A percentile compares a stretch with the other conserved stretches of the same genome.
Evolutionary conservation across 2,797 vertebrate genomes (phyloP).

Genomic region (Danionella dracula): DNA sequence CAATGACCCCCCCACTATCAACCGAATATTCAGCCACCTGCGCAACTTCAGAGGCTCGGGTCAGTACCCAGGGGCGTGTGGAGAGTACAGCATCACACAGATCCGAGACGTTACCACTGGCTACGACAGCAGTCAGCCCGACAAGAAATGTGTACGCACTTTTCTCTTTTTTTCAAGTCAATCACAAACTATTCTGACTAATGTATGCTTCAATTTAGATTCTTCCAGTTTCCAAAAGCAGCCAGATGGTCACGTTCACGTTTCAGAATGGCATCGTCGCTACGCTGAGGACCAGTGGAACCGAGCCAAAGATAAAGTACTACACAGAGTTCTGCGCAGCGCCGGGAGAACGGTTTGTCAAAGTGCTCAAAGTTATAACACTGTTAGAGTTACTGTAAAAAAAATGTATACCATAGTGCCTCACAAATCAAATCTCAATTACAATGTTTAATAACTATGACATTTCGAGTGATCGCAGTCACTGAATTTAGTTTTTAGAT

Average conservation of each 20-base stretch:
- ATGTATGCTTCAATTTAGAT: slow-evolving; percentile 63
- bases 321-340: slow-evolving; percentile 85
- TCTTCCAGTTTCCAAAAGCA: slow-evolving; percentile 80
- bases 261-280: slow-evolving; percentile 87
- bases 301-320: slow-evolving; percentile 95
- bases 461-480: no score
- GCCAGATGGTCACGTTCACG: slow-evolving; percentile 93
- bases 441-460: no score
- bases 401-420: no score
- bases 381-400: no score
- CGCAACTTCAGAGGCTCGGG: slow-evolving; percentile 72
- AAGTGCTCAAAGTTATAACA: no score
- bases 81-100: slow-evolving; percentile 66
- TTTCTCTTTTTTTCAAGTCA: not conserved
- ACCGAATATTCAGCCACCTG: slow-evolving; percentile 80
- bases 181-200: no score
- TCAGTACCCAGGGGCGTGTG: slow-evolving; percentile 78
- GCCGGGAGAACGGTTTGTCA: slow-evolving; percentile 76
- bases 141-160: slow-evolving; percentile 74
- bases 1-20: slow-evolving; percentile 77
- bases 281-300: slow-evolving; percentile 91
- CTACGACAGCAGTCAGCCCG: slow-evolving; percentile 83
- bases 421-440: no score
- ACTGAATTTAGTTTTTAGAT: no score
- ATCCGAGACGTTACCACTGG: slow-evolving; percentile 84